These are phyloP conservation scores for Pagrus major DNA, from an alignment of 2,113 vertebrate species.

Conservation along the genomic window DNA sequence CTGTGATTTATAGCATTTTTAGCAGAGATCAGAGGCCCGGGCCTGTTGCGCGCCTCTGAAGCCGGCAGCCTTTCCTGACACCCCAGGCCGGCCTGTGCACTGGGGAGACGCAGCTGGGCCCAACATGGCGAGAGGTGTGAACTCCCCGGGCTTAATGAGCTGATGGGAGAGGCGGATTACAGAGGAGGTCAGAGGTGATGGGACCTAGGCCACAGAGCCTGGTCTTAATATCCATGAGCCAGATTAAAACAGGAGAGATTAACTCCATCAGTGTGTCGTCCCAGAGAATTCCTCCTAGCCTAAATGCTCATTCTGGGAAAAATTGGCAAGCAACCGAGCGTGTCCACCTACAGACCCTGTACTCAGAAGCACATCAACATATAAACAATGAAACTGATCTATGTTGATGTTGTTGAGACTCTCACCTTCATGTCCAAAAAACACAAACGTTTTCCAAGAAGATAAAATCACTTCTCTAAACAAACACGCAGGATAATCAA, in stretches of 20 bases:
- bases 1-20: constrained; percentile 78
- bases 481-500: constrained; percentile 5
- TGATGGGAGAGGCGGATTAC: constrained; percentile 77
- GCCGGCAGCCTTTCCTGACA: constrained; percentile 77
- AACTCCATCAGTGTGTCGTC: constrained; percentile 42
- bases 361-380: background rate
- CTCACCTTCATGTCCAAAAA: background rate
- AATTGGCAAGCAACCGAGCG: constrained; percentile 11
- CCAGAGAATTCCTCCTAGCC: constrained; percentile 37
- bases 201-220: constrained; percentile 68
- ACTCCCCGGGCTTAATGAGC: constrained; percentile 79
- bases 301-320: constrained; percentile 16
- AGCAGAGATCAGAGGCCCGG: constrained; percentile 81
- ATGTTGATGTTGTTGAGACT: background rate
- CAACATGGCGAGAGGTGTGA: constrained; percentile 85
- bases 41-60: constrained; percentile 57
- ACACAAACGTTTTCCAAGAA: background rate
- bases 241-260: constrained; percentile 78
- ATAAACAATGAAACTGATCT: background rate
- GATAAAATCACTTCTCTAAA: background rate
- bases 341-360: background rate
- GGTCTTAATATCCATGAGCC: constrained; percentile 71
- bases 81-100: constrained; percentile 55
- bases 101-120: constrained; percentile 77
- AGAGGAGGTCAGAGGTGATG: constrained; percentile 73